Base-by-base conservation (phyloP, 2,888 invertebrate genomes). In the Microplitis manilae region DNA sequence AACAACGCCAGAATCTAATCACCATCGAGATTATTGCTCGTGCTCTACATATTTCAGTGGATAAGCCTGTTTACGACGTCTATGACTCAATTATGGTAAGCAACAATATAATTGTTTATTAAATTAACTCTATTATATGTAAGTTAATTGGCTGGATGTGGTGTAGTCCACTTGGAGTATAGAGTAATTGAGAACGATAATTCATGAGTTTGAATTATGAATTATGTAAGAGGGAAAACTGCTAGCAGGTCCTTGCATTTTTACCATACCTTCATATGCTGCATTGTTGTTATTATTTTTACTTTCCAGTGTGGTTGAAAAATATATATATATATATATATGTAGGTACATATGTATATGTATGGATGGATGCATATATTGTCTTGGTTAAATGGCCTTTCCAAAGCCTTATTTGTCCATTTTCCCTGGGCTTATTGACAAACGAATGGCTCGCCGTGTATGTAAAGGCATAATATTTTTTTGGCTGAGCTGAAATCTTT, bases 31-130 rank as follows among this genome's bases (percentile, higher is more conserved):
- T 50, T 50, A 50, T 9, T 41, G 9, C 8, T 9, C 2, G 41
- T 20, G 50, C 41, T 20, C 17, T 40, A 17, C n/a, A 39, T 9
- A 41, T 7, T 41, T 61, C 15, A 30, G 59, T 71, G 71, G 71
- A 71, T 71, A 61, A 39, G n/a, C 61, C 61, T 13, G 50, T 13
- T 50, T 13, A 50, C 30, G 30, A 59, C 59, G 7, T 39, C n/a
- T 39, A 72, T 40, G 62, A 38, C 62, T 7, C 39, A 62, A 72
- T 62, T 38, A 62, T 61, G 62, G 71, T 72, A 9, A 62, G 38
- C 38, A 50, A 50, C 50, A 50, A 50, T 50, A 50, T 50, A 50
- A 50, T 50, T 50, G 50, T 50, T 50, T 50, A 50, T 50, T 50
- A 8, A 50, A 50, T 50, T 13, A 50, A 50, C 13, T 50, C 13